Base-by-base conservation (phyloP, 2,113 vertebrate genomes). In the Campylomormyrus tamandua region DNA sequence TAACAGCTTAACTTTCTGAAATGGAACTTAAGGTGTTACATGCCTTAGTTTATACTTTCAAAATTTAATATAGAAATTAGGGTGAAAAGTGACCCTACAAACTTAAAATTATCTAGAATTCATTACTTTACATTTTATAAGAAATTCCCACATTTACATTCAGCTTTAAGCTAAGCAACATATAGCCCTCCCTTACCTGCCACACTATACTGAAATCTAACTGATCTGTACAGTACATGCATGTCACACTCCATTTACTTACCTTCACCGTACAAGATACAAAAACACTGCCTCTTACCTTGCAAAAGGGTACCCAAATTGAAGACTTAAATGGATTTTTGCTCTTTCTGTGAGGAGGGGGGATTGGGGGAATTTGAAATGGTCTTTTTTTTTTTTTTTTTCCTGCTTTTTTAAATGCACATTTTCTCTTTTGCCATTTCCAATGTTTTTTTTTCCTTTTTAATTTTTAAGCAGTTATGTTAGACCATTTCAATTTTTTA, bases 401-500 rank as follows among this genome's bases (percentile, higher is more conserved):
- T 92, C 91, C 87, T 91, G 88, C 15, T 91, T 56, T 31, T 90
- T 90, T 24, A 93, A 91, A 89, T 50, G 45, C 92, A 94, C 90
- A 90, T 89, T 92, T 27, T 42, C 70, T 92, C 90, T 48, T 58
- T 90, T 90, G 84, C 92, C 91, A 88, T 0, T 89, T 89, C 52
- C 90, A 91, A 89, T 50, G 91, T 89, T 91, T 56, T 62, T 35
- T 89, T 91, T 39, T 17, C 39, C 56, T 84, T 85, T 90, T 77
- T 89, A 88, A 83, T 31, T 93, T 93, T 89, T 80, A 24, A 48
- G 89, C 86, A 92, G 90, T 87, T 96, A 96, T 35, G 49, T 45
- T 88, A 97, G 97, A 98, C 98, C 98, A 98, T 98, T 99, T 97
- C 97, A 98, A 96, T 96, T 97, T 95, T 98, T 98, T 97, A 97